Evolutionary conservation across 2,888 invertebrate genomes (phyloP), one percentile per base, ranked within the genome.

Genomic region (Oscheius onirici): DNA sequence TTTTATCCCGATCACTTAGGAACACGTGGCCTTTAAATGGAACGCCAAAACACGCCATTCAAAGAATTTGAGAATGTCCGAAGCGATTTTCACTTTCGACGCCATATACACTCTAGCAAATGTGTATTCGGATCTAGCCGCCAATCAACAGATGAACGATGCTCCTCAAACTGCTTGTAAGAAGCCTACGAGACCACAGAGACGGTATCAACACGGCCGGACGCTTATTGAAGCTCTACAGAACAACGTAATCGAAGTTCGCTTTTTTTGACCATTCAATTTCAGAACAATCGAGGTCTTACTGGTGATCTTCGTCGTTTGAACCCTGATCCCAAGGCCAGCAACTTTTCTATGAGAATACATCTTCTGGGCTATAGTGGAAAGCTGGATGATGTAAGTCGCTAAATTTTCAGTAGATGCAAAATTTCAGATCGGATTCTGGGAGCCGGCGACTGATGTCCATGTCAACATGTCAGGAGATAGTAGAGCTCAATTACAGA

Each of bases 341-440:
- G 74, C 65, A 87, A 86, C 54, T 85, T 87, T 72, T 81, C 85
- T 8, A 83, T 87, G 80, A 72, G 85, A 40, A 86, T 87, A 34
- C 77, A 84, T 28, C 75, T 86, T 40, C 74, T 87, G n/a, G 87
- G 87, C 1, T 86, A 84, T 63, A 84, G 77, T 28, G 87, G 87
- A 5, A 73, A 72, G 20, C 66, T 87, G 41, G 84, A 84, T 58
- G 83, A 86, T 65, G 85, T 86, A 49, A 74, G 79, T 67, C n/a
- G 46, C 22, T 17, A 3, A 6, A 3, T 34, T 34, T 8, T 34
- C 3, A 34, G 3, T 34, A 3, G 34, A 46, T 11, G 22, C 10
- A 22, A 22, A 2, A 11, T 55, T 78, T 67, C 63, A 86, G 86
- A 87, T 87, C 72, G 87, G 87, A 8, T 85, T 80, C 73, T 87